Evolutionary conservation across 1,140 invertebrate species (phyloP), one percentile per base, ranked within the genome.

Genomic region (Phortica variegata): DNA sequence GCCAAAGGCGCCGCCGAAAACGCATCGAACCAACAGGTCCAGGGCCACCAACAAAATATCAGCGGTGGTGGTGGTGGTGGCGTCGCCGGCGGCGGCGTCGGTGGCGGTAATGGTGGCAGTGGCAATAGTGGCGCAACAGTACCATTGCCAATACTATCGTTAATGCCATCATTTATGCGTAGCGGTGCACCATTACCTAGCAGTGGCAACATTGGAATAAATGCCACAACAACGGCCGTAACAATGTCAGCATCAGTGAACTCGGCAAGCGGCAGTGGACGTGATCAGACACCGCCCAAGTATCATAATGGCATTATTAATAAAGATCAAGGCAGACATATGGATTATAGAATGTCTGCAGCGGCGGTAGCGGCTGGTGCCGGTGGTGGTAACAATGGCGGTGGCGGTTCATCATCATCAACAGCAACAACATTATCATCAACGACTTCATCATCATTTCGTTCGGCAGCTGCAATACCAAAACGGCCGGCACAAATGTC

Each of bases 131-230:
- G 73, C 65, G 77, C 77, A 55, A 78, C 79, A 66, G 77, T 82
- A 57, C 81, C 76, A 54, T 78, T 73, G 31, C 74, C 74, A 23
- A 73, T 76, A 17, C 55, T 73, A n/a, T 63, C 73, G 8, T 49
- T 76, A 9, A 73, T 76, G 74, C 74, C 74, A 33, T 65, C 73
- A 32, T 76, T 76, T 33, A 75, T 73, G 73, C 65, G 65, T 46
- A 60, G 73, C 41, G 54, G 71, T 21, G 70, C 65, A 29, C 76
- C 82, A 81, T 72, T 82, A 80, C 75, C 86, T 84, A 76, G 29
- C n/a, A 32, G 17, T 16, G 23, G 26, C 88, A 85, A 81, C 84
- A 86, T 45, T 31, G 75, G 49, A n/a, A n/a, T n/a, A n/a, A n/a
- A n/a, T n/a, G n/a, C n/a, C n/a, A n/a, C n/a, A n/a, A n/a, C 66